Evolutionary conservation across 2,113 vertebrate species (phyloP).

Genomic region (Urocolius indicus): DNA sequence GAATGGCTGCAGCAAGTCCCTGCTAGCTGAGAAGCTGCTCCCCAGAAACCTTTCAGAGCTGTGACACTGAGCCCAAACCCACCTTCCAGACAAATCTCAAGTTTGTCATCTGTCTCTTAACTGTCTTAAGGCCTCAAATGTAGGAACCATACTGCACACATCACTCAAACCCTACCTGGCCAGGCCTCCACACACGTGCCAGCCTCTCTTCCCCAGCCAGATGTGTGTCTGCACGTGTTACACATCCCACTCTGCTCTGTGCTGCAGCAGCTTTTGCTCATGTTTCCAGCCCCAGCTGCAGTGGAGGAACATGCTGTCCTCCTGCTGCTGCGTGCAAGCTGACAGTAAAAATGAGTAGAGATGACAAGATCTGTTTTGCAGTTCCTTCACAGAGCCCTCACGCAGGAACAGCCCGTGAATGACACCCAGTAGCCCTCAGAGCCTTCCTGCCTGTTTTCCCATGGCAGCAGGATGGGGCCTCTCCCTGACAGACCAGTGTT

Average conservation of each 20-base stretch:
- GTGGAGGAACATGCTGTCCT: not conserved
- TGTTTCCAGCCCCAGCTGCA: not conserved
- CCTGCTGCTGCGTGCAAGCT: not conserved
- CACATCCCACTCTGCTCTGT: not conserved
- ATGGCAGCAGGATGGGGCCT: not conserved
- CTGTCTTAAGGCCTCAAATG: not conserved
- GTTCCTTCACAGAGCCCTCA: not conserved
- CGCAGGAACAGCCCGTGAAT: not conserved
- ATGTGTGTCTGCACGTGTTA: not conserved
- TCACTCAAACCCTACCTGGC: not conserved
- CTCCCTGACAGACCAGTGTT: not conserved
- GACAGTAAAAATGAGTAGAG: not conserved
- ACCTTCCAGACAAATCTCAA: not conserved
- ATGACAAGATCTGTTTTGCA: not conserved
- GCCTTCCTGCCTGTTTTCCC: not conserved
- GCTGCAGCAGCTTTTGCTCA: not conserved
- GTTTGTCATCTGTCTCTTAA: not conserved
- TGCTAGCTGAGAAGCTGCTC: not conserved
- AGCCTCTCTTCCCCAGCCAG: not conserved
- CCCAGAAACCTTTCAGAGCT: not conserved
- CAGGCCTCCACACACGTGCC: not conserved
- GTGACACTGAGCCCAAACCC: not conserved
- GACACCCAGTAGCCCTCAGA: not conserved
- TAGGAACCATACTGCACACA: not conserved
- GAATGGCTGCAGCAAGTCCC: not conserved